Base-by-base conservation (phyloP, 2,797 vertebrate genomes). In the Siniperca undulata region DNA sequence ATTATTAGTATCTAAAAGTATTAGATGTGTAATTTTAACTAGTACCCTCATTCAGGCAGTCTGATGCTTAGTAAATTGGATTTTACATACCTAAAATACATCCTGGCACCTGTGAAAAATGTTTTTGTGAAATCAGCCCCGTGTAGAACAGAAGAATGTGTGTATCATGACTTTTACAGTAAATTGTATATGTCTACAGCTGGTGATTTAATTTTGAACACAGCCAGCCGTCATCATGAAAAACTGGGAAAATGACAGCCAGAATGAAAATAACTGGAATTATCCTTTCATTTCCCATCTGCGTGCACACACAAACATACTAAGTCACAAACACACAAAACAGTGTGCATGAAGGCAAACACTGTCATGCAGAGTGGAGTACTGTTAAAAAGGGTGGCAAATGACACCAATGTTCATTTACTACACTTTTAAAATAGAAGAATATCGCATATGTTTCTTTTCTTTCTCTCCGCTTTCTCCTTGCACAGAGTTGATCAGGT, bases 201-300 rank as follows among this genome's bases (percentile, higher is more conserved):
- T 34, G 81, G 77, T 61, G 74, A 82, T 80, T 75, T 83, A 70
- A 44, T 86, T 90, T 81, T 76, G 70, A 89, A 74, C 59, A 70
- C 71, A 79, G 71, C 68, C 78, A 82, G 67, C 61, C 48, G 30
- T 89, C 77, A 48, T 78, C 65, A 70, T 79, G 70, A 85, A 86
- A 83, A 83, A 84, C 40, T 44, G 75, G 68, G 80, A 83, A 88
- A 89, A 91, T 88, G 80, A 86, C 78, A 90, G 88, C 60, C 74
- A 82, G 78, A 76, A 70, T 86, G 90, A 77, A 90, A 92, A 89
- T 91, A 86, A 88, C 80, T 87, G 78, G 77, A 90, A 90, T 90
- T 87, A 90, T 89, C 81, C 67, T 85, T 89, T 87, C 67, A 84
- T 74, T 88, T 89, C 74, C 84, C 74, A 86, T 92, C 85, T 87